Evolutionary conservation across 2,113 vertebrate species (phyloP), one percentile per base, ranked within the genome.

Genomic region (Ptyas mucosa): DNA sequence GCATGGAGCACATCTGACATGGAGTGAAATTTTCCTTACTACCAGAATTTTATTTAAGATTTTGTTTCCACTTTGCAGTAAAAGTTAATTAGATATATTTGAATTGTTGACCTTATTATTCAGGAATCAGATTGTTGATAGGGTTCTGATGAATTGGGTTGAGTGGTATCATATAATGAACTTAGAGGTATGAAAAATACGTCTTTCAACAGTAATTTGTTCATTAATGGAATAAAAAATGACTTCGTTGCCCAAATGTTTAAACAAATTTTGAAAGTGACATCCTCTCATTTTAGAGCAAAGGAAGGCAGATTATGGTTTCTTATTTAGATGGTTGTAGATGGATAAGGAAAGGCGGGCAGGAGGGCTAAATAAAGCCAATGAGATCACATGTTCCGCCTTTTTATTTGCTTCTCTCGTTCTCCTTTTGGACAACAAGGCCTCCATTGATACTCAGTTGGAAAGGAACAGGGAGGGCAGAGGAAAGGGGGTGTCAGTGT

Each of bases 301-400:
- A 90, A 64, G 11, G 93, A 92, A 90, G 93, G 94, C 91, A 89
- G 93, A 93, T 95, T 96, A 94, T 94, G 93, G 91, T 93, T 95
- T 97, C 93, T 93, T 93, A 81, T 91, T 95, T 95, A 91, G 95
- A 97, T 96, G 96, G 96, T 95, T 97, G 96, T 96, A 96, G 95
- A 97, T 97, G 92, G 97, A 97, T 97, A 93, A 94, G 95, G 94
- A 92, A 96, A 93, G 96, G 94, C 94, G 95, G 95, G 93, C 94
- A 94, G 94, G 61, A 92, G 93, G 94, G 92, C 97, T 97, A 97
- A 97, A 97, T 97, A 96, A 97, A 97, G 95, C 95, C 89, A 96
- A 93, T 97, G 97, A 97, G 97, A 97, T 97, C 97, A 97, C 97
- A 97, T 97, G 97, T 96, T 97, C 97, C 0, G 93, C 95, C 93